Evolutionary conservation across 2,113 vertebrate species (phyloP).

Genomic region (Xenus cinereus): DNA sequence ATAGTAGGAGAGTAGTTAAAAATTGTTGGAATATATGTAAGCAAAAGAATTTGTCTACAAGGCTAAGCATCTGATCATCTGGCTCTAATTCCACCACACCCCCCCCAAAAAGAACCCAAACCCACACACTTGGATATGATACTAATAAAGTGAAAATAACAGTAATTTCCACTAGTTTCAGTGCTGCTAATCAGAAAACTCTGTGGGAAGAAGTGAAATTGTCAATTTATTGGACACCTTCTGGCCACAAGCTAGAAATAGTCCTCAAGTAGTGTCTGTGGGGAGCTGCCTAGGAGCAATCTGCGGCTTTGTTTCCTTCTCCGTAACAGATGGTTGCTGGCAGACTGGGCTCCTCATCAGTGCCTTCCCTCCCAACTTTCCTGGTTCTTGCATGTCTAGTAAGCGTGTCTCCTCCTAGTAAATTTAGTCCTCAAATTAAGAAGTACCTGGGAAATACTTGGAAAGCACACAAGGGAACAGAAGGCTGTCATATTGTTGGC

Average conservation of each 20-base stretch:
- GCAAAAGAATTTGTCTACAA: neutral
- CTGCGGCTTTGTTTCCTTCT: slow-evolving; percentile 51
- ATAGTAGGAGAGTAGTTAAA: neutral
- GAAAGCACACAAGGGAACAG: slow-evolving; percentile 35
- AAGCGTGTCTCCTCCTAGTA: neutral
- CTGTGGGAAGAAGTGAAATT: slow-evolving; percentile 54
- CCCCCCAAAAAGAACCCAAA: neutral
- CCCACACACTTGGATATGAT: neutral
- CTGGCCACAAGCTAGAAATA: slow-evolving; percentile 34
- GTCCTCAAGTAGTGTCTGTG: slow-evolving; percentile 15
- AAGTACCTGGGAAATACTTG: slow-evolving; percentile 59
- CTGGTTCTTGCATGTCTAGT: neutral
- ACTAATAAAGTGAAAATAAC: slow-evolving; percentile 31
- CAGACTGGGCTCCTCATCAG: slow-evolving; percentile 28
- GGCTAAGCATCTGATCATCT: neutral
- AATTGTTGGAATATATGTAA: neutral
- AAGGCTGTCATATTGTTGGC: slow-evolving; percentile 26
- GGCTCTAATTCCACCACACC: neutral
- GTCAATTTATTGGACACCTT: slow-evolving; percentile 52
- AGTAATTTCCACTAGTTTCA: neutral
- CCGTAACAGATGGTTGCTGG: slow-evolving; percentile 51
- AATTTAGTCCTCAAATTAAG: slow-evolving; percentile 47
- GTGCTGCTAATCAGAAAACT: slow-evolving; percentile 43
- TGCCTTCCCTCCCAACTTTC: neutral
- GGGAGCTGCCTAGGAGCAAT: slow-evolving; percentile 62